Base-by-base conservation (phyloP, 30 jellyfish, hydroid and myxozoan species). In the Catostylus mosaicus region DNA sequence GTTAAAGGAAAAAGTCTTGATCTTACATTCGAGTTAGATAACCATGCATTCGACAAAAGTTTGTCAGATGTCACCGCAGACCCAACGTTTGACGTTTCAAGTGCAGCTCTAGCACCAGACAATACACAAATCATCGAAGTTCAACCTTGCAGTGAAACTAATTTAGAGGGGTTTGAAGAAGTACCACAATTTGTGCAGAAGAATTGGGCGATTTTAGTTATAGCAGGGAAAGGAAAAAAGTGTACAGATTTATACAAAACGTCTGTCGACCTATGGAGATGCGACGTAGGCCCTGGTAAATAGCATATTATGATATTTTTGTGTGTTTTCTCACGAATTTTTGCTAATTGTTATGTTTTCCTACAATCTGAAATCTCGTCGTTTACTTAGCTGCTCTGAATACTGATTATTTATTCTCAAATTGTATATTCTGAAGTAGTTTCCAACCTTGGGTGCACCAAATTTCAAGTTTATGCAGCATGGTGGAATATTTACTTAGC, bases 281-380 rank as follows among this genome's bases (percentile, higher is more conserved):
- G 94, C 56, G 94, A 84, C 46, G 61, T 84, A 22, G 94, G 94
- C 3, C 66, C 62, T 30, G 94, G 94, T 84, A 26, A 5, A 40
- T 5, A 40, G 11, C 14, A 40, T 40, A 40, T 40, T 5, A 40
- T 40, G 11, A 83, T 68, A 32, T 14, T 24, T 26, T 67, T 33
- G 30, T 20, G 7, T n/a, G n/a, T n/a, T n/a, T n/a, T n/a, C n/a
- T n/a, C n/a, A n/a, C n/a, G n/a, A n/a, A n/a, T n/a, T n/a, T n/a
- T n/a, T n/a, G n/a, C n/a, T n/a, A n/a, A n/a, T n/a, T n/a, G n/a
- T n/a, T n/a, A n/a, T n/a, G n/a, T n/a, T n/a, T n/a, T n/a, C n/a
- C n/a, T n/a, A n/a, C n/a, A n/a, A n/a, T n/a, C n/a, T n/a, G n/a
- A n/a, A n/a, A n/a, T n/a, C n/a, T n/a, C n/a, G n/a, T n/a, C n/a